Evolutionary conservation across 2,888 invertebrate genomes (phyloP).

Genomic region (Sturmia bella): DNA sequence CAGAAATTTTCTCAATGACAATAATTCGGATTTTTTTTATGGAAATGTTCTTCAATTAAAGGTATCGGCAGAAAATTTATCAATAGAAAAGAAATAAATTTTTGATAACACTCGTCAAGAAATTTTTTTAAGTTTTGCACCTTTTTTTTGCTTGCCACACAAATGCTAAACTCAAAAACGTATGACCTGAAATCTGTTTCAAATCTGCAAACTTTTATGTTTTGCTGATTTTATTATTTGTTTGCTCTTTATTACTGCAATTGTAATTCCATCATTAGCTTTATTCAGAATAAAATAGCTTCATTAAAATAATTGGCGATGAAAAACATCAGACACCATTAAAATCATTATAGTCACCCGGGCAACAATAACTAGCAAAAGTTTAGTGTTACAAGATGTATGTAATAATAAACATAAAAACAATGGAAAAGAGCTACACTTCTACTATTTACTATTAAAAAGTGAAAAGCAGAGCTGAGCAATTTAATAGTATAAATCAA

Average conservation of each 20-base stretch:
- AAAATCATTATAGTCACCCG: constrained; percentile 67
- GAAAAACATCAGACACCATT: constrained; percentile 68
- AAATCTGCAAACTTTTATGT: constrained; percentile 25
- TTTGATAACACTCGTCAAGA: too few relatives aligned
- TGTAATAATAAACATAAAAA: neutral
- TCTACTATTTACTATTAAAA: neutral
- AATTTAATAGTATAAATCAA: neutral
- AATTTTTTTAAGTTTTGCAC: neutral
- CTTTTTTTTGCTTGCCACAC: neutral
- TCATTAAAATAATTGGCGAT: constrained; percentile 69
- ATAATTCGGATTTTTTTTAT: too few relatives aligned
- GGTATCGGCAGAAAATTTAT: neutral
- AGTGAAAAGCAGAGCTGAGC: constrained; percentile 10
- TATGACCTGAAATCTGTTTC: constrained; percentile 12
- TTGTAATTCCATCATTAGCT: constrained; percentile 61
- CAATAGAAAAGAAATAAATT: too few relatives aligned
- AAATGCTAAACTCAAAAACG: neutral
- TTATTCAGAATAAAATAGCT: constrained; percentile 65
- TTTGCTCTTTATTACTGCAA: constrained; percentile 25
- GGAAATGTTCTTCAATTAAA: too few relatives aligned
- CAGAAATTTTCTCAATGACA: too few relatives aligned
- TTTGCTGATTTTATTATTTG: constrained; percentile 15
- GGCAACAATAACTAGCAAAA: constrained; percentile 39
- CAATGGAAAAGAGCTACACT: neutral
- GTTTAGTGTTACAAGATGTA: neutral